Evolutionary conservation across 2,113 vertebrate species (phyloP).

Genomic region (Hemiscyllium ocellatum): DNA sequence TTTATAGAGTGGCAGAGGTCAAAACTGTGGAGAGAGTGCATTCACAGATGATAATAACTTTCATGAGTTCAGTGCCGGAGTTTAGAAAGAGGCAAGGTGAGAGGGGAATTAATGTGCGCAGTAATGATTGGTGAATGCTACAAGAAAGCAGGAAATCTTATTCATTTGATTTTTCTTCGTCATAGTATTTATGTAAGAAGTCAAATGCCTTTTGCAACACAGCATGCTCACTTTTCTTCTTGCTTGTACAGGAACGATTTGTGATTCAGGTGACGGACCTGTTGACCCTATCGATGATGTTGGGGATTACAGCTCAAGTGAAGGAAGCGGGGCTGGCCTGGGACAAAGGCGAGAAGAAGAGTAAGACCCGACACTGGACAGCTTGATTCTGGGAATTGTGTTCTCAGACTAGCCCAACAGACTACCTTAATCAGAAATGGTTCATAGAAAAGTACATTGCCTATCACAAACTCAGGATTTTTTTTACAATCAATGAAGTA

Average conservation of each 20-base stretch:
- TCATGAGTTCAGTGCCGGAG: neutral
- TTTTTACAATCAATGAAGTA: neutral
- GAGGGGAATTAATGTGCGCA: neutral
- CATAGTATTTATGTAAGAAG: neutral
- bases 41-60: neutral
- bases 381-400: neutral
- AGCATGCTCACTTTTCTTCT: neutral
- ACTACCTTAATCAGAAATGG: neutral
- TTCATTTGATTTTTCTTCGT: neutral
- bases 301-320: constrained; percentile 94
- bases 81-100: neutral
- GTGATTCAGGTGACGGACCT: constrained; percentile 93
- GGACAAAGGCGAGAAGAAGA: constrained; percentile 99
- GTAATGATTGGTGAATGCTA: neutral
- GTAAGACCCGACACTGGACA: constrained; percentile 51
- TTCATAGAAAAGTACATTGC: neutral
- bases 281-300: constrained; percentile 94
- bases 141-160: neutral
- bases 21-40: neutral
- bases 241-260: constrained; percentile 74
- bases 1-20: neutral
- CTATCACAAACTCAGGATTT: neutral
- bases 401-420: too few species aligned
- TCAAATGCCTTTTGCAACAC: neutral
- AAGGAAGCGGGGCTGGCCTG: constrained; percentile 93